Base-by-base conservation (phyloP, 2,888 invertebrate species). In the Mechanitis mazaeus region DNA sequence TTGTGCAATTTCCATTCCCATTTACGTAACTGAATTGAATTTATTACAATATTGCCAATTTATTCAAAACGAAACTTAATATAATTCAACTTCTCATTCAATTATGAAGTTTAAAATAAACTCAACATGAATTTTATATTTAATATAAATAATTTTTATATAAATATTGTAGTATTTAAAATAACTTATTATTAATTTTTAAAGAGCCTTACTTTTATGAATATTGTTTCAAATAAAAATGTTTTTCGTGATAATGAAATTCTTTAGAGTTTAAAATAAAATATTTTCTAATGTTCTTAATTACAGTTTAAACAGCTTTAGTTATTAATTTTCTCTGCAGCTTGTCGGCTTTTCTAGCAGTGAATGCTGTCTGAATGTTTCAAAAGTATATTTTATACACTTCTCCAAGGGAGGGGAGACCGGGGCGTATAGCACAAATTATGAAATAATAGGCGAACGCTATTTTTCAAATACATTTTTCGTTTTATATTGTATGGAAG, bases 391-490 rank as follows among this genome's bases (percentile, higher is more conserved):
- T 61, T 61, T 64, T 63, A 63, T 64, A 64, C 64, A 66, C 59
- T 65, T 59, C 60, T 59, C 59, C 59, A 54, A 54, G 64, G 56
- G 61, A 42, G 46, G 67, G 60, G 54, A 45, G 53, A 56, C 61
- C 58, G 45, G 58, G 59, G 60, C 56, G 72, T 77, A 79, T 80
- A 80, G 80, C 80, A 83, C 85, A 86, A 87, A 85, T 87, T 87
- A 85, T 87, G 85, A 50, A 87, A 88, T 87, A 87, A 87, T 87
- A 88, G 85, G 83, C 79, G 81, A 83, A 82, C 85, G 84, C 88
- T 87, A 86, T 88, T 87, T 87, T 87, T 81, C 81, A 81, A 84
- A 88, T 86, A 88, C 84, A 88, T 89, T 87, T 89, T 87, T 88
- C 86, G 89, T 89, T 89, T 87, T 85, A 85, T 87, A 86, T 86